Conservation (phyloP, 2,888 invertebrate species). For the Melanostoma mellinum region DNA sequence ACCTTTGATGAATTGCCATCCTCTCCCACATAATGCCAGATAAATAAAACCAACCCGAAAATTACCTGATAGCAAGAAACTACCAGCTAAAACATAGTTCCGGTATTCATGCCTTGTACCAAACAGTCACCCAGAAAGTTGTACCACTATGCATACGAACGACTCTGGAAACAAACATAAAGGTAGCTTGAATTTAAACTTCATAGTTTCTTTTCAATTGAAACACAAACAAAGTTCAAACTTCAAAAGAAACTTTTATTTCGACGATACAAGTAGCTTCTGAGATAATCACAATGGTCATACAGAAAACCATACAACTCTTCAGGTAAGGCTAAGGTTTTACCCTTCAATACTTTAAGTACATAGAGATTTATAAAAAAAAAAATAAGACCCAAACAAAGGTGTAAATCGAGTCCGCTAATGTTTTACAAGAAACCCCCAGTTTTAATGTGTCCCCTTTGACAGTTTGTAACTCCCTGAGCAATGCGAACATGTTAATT, state of each 20-base stretch:
- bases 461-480: slow-evolving; percentile 31
- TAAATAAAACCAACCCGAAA: slow-evolving; percentile 1
- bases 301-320: background rate
- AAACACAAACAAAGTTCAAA: no score
- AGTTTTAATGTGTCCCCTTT: slow-evolving; percentile 33
- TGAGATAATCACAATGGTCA: no score
- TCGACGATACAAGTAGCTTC: no score
- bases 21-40: background rate
- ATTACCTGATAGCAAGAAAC: background rate
- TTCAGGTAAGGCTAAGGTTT: background rate
- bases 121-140: no score
- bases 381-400: slow-evolving; percentile 8
- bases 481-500: slow-evolving; percentile 15
- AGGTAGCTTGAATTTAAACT: no score
- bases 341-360: background rate
- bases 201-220: no score
- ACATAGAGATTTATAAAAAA: background rate
- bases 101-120: no score
- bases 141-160: no score
- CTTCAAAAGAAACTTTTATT: no score
- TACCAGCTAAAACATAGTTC: no score
- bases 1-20: slow-evolving; percentile 3
- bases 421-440: slow-evolving; percentile 42
- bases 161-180: no score
- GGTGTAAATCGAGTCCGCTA: slow-evolving; percentile 27